Evolutionary conservation across 2,113 vertebrate species (phyloP), one percentile per base, ranked within the genome.

Genomic region (Balaeniceps rex): DNA sequence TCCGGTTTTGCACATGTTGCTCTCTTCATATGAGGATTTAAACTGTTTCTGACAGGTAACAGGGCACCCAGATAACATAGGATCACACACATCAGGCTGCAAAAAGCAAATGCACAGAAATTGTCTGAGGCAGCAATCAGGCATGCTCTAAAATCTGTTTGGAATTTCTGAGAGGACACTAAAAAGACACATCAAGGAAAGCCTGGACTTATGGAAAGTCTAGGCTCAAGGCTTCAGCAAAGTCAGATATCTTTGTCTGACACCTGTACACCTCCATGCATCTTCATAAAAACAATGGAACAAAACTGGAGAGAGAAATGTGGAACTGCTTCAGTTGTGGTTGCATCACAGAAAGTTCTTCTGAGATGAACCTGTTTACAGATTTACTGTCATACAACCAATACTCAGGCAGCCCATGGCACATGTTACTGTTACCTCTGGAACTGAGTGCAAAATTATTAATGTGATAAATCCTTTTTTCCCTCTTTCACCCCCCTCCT

Each of bases 71-170:
- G 42, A 44, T 63, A 89, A 83, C 42, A 60, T 0, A 72, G 40
- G 66, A 65, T 79, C 77, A 89, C 29, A 65, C 19, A 34, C 5
- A 49, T 18, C 49, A 93, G 87, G 70, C 70, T 88, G 58, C 63
- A 95, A 78, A 97, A 94, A 90, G 36, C 83, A 96, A 90, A 95
- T 25, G 34, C 63, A 60, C 54, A 77, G 66, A 51, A 94, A 70
- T 40, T 66, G 49, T 82, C 81, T 66, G 63, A 95, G 36, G 66
- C 58, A 94, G 90, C 33, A 57, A 84, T 28, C 61, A 72, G 78
- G 15, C 19, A 88, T 95, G 44, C 61, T 94, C 77, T 4, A 11
- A 79, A 71, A 87, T 52, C 54, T 83, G 49, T 49, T 23, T 36
- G 40, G 66, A 94, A 72, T 87, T 91, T 96, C 46, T 66, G 70